Conservation (phyloP, 2,113 vertebrate species). For the Alexandromys fortis region DNA sequence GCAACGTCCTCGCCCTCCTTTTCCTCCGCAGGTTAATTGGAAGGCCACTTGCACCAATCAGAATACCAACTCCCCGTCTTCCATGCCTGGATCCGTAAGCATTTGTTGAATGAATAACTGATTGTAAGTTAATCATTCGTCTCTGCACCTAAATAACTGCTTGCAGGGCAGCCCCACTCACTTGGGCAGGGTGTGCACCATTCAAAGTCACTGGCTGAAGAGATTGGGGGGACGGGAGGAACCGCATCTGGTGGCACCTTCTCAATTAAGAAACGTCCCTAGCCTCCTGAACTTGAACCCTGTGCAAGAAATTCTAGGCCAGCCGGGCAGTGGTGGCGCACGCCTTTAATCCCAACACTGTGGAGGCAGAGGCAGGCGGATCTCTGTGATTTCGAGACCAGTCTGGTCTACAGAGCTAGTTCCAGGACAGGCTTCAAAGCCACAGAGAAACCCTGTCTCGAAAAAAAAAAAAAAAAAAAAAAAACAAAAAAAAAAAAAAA, state of each 20-base stretch:
- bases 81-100: not conserved
- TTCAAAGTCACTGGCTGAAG: too few species aligned
- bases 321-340: too few species aligned
- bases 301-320: not conserved
- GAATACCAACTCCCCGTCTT: not conserved
- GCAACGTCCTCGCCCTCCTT: too few species aligned
- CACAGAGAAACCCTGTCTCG: too few species aligned
- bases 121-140: not conserved
- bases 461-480: too few species aligned
- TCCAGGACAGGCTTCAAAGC: too few species aligned
- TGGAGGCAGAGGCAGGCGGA: too few species aligned
- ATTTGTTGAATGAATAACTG: not conserved
- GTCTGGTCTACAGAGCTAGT: too few species aligned
- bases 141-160: not conserved
- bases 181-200: not conserved
- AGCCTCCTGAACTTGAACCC: not conserved
- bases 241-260: too few species aligned
- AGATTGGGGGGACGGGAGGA: not conserved
- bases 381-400: too few species aligned
- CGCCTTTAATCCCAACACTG: too few species aligned
- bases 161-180: not conserved
- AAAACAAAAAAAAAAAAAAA: too few species aligned
- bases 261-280: not conserved
- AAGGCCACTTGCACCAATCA: rapidly evolving
- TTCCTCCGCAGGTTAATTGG: not conserved